These are phyloP conservation scores for Merops nubicus DNA, from an alignment of 2,113 vertebrate species.

Conservation along the genomic window DNA sequence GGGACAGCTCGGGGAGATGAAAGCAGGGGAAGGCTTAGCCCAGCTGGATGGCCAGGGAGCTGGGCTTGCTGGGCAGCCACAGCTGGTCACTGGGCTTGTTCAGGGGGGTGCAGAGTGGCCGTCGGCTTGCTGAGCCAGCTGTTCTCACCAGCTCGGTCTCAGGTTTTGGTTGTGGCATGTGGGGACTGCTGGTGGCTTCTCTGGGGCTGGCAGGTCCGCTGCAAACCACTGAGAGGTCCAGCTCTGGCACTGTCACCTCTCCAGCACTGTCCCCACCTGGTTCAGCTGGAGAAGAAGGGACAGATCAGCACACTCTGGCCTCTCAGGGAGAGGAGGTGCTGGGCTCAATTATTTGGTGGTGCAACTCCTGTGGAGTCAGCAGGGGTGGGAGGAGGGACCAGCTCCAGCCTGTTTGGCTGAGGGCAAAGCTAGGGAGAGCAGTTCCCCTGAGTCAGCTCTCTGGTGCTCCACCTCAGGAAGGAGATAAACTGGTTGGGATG, in stretches of 20 bases:
- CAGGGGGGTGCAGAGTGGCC: fast-evolving
- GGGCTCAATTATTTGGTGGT: background rate
- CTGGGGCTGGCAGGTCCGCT: background rate
- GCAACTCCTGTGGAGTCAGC: background rate
- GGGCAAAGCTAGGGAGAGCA: background rate
- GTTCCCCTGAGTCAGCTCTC: constrained; percentile 54
- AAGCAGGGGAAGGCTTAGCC: background rate
- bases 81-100: background rate
- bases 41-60: background rate
- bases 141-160: fast-evolving
- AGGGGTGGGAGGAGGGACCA: background rate
- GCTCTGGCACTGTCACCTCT: background rate
- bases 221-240: background rate
- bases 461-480: background rate
- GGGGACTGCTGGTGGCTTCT: background rate
- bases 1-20: background rate
- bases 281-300: background rate
- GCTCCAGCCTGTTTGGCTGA: background rate
- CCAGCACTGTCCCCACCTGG: background rate
- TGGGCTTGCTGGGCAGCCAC: background rate
- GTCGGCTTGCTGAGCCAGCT: fast-evolving
- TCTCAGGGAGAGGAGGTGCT: background rate
- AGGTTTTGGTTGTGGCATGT: background rate
- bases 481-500: constrained; percentile 67
- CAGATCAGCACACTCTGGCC: background rate